Evolutionary conservation across 2,113 vertebrate species (phyloP).

Genomic region (Tachysurus vachellii): DNA sequence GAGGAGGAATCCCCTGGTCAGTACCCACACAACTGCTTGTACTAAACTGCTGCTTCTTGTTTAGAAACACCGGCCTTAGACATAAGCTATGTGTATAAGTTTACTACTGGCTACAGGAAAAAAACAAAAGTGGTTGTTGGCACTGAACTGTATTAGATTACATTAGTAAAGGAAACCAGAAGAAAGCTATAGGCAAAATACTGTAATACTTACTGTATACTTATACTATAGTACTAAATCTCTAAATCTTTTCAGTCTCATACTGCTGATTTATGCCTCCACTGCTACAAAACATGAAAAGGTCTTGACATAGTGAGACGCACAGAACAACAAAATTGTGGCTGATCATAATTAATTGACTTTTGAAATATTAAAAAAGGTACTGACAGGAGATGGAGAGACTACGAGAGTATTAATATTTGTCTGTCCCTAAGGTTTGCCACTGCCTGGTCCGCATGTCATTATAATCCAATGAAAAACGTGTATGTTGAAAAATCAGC

Average conservation of each 20-base stretch:
- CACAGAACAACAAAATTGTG: not conserved
- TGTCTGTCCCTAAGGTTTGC: not conserved
- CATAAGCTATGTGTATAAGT: not conserved
- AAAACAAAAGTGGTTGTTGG: not conserved
- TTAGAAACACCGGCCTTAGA: not conserved
- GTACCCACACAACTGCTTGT: constrained; percentile 1
- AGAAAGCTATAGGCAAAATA: not conserved
- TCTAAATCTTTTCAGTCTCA: not conserved
- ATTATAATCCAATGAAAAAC: not conserved
- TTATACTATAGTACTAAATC: not conserved
- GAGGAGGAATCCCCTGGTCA: not conserved
- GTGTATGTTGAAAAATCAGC: not conserved
- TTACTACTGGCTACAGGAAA: not conserved
- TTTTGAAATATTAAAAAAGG: not conserved
- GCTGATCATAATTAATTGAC: not conserved
- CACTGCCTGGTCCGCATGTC: not conserved
- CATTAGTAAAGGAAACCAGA: not conserved
- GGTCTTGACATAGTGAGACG: not conserved
- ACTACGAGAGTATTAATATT: not conserved
- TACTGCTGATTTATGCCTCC: not conserved
- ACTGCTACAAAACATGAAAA: not conserved
- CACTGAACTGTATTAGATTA: not conserved
- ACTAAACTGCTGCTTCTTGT: not conserved
- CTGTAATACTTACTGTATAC: too few relatives aligned
- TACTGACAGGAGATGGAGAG: not conserved